Percentiles rank a stretch among this genome's conserved stretches.
These are phyloP conservation scores for Umimayanthus kanabou DNA, from an alignment of 92 coral and sea anemone species.

Conservation along the genomic window DNA sequence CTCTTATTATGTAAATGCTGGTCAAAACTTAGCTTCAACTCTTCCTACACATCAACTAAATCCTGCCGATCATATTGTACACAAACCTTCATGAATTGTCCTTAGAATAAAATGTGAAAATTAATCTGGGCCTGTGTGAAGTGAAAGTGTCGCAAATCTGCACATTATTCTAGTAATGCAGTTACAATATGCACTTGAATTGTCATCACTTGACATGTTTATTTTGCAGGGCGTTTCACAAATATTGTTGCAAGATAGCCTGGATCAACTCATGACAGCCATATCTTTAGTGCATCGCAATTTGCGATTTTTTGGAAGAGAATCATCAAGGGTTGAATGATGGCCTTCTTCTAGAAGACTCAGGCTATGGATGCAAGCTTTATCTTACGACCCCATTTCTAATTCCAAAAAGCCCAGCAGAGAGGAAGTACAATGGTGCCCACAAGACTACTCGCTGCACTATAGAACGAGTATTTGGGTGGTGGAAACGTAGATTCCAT, in stretches of 20 bases:
- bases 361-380: slow-evolving; percentile 37
- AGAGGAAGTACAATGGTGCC: slow-evolving; percentile 25
- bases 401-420: slow-evolving; percentile 3
- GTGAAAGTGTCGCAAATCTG: too few species aligned
- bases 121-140: too few species aligned
- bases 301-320: slow-evolving; percentile 22
- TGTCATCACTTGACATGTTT: too few species aligned
- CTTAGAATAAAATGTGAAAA: too few species aligned
- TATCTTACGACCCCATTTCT: slow-evolving; percentile 44
- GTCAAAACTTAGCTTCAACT: too few species aligned
- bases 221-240: slow-evolving; percentile 39
- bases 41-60: too few species aligned
- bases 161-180: too few species aligned
- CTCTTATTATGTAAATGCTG: too few species aligned
- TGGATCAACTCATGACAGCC: slow-evolving; percentile 49
- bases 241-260: slow-evolving; percentile 54
- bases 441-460: slow-evolving; percentile 37
- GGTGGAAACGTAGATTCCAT: slow-evolving; percentile 50
- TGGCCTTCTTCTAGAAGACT: slow-evolving; percentile 49
- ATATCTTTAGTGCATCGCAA: slow-evolving; percentile 27
- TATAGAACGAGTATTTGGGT: slow-evolving; percentile 46
- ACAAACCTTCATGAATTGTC: too few species aligned
- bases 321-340: slow-evolving; percentile 22
- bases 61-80: too few species aligned
- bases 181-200: too few species aligned